phyloP scores from a whole-genome alignment of 2,797 vertebrate species.

The Borostomias antarcticus region DNA sequence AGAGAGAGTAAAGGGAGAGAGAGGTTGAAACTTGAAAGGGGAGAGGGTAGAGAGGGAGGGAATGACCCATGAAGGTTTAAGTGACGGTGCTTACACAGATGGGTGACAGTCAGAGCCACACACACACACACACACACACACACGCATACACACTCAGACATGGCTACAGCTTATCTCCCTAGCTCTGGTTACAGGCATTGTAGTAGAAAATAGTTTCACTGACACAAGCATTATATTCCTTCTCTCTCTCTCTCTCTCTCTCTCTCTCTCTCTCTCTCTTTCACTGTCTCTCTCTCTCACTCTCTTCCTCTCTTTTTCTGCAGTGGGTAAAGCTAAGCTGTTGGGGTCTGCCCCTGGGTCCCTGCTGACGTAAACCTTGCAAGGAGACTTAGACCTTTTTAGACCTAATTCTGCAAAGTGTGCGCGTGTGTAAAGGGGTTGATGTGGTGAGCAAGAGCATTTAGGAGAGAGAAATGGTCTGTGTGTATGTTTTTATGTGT shows the following conservation, averaged over 20 bases:
- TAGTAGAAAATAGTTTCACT: not conserved
- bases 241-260: slow-evolving; percentile 20
- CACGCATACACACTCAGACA: not conserved
- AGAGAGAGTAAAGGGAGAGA: too few relatives aligned
- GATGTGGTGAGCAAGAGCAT: slow-evolving; percentile 11
- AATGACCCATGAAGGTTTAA: not conserved
- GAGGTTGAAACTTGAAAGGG: not conserved
- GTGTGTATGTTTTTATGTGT: slow-evolving; percentile 8
- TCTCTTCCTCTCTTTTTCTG: slow-evolving; percentile 18
- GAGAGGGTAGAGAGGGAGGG: not conserved
- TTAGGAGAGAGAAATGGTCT: slow-evolving; percentile 4
- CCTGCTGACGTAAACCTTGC: slow-evolving; percentile 63
- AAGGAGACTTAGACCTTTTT: slow-evolving; percentile 53
- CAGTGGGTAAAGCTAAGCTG: slow-evolving; percentile 18
- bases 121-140: not conserved
- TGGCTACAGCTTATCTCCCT: not conserved
- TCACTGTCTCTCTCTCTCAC: slow-evolving; percentile 10
- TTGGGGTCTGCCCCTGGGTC: slow-evolving; percentile 47
- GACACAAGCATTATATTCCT: not conserved
- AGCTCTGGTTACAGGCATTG: not conserved
- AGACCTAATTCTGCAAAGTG: slow-evolving; percentile 34
- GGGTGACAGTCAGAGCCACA: not conserved
- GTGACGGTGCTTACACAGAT: not conserved
- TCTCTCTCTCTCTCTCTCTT: slow-evolving; percentile 37
- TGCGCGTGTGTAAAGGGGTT: slow-evolving; percentile 15